Conservation (phyloP, 2,888 invertebrate species). For the Sinodicranocentrus sp. region DNA sequence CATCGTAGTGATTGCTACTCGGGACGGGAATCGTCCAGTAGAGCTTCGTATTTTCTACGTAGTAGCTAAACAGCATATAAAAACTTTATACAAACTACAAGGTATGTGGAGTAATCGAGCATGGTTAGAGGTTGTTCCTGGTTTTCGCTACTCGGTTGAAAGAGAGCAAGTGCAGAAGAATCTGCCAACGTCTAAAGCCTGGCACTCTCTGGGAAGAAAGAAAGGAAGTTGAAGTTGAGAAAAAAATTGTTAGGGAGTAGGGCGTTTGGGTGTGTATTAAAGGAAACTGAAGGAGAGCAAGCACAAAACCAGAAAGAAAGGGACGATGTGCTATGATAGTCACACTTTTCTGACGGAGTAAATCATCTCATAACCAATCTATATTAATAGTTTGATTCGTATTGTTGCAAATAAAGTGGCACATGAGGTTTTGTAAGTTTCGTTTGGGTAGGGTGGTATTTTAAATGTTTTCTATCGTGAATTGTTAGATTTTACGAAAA, state of each 20-base stretch:
- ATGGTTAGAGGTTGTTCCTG: constrained; percentile 32
- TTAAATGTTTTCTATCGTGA: no score
- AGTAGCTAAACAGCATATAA: background rate
- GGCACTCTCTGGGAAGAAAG: constrained; percentile 3
- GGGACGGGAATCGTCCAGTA: no score
- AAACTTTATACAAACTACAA: constrained; percentile 11
- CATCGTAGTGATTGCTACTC: constrained; percentile 53
- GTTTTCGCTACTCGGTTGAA: background rate
- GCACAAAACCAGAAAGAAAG: constrained; percentile 11
- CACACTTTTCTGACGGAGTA: constrained; percentile 1
- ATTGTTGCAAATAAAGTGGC: no score
- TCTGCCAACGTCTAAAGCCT: constrained; percentile 13
- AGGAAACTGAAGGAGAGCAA: constrained; percentile 13
- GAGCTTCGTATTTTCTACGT: background rate
- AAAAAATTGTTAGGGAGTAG: constrained; percentile 52
- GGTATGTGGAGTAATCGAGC: constrained; percentile 37
- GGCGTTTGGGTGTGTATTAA: constrained; percentile 69
- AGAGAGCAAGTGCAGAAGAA: constrained; percentile 65
- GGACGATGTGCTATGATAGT: constrained; percentile 31
- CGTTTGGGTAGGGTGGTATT: no score
- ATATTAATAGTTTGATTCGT: no score
- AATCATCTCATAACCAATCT: no score
- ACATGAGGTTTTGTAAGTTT: no score
- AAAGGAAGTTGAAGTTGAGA: constrained; percentile 23
- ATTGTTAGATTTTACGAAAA: no score